A percentile compares a stretch with the other conserved stretches of the same genome.
Conservation (phyloP, 2,113 vertebrate species). For the Dolichallabes microphthalmus region DNA sequence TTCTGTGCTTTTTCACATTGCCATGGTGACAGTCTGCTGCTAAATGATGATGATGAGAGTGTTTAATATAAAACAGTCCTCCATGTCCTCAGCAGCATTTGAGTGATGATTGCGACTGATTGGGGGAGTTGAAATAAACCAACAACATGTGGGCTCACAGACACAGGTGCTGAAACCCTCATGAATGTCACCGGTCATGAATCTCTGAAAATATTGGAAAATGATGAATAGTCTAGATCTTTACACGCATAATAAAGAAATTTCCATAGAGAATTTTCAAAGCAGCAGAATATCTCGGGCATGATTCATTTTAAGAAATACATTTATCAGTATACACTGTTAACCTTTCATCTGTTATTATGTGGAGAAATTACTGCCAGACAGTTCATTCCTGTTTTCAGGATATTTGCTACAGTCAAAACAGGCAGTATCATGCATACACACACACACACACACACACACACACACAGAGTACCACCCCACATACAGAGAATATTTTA, state of each 20-base stretch:
- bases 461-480: background rate
- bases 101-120: conserved; percentile 12
- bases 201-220: conserved; percentile 25
- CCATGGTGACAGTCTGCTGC: conserved; percentile 12
- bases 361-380: background rate
- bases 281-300: background rate
- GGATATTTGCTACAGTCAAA: background rate
- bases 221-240: conserved; percentile 14
- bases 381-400: background rate
- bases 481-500: background rate
- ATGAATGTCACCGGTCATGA: conserved; percentile 25
- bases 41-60: conserved; percentile 5
- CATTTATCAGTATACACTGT: background rate
- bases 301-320: conserved; percentile 31
- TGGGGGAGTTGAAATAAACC: background rate
- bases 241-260: conserved; percentile 9
- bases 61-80: conserved; percentile 35
- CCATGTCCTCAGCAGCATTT: background rate
- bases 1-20: conserved; percentile 8
- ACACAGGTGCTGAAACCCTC: conserved; percentile 15
- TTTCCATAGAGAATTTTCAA: conserved; percentile 9
- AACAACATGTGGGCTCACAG: background rate
- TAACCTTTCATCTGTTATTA: conserved; percentile 20
- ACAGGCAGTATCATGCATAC: background rate
- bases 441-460: background rate